These are phyloP conservation scores for Neosilurus mollespiculum DNA, from an alignment of 2,797 vertebrate genomes.

Conservation along the genomic window DNA sequence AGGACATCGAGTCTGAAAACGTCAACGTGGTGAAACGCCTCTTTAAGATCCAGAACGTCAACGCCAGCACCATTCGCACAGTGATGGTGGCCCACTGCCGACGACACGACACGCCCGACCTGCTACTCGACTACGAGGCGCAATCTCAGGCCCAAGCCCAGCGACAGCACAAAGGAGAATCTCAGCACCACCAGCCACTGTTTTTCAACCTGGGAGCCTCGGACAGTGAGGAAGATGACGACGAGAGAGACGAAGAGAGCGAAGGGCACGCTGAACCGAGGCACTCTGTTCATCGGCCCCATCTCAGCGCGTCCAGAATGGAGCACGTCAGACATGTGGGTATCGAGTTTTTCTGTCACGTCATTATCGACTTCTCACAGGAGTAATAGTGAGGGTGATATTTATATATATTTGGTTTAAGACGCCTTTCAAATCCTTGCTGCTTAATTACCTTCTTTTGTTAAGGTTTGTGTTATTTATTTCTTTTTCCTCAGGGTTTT, in stretches of 20 bases:
- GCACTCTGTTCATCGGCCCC: conserved; percentile 48
- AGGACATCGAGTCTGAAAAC: conserved; percentile 95
- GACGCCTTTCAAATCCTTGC: neutral
- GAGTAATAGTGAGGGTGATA: neutral
- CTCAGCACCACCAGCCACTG: conserved; percentile 66
- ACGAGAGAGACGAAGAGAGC: conserved; percentile 46
- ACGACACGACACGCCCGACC: conserved; percentile 84
- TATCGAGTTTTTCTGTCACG: neutral
- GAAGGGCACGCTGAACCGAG: conserved; percentile 48
- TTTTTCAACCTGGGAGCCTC: conserved; percentile 80
- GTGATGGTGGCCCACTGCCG: conserved; percentile 96
- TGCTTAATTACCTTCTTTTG: neutral
- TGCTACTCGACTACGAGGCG: conserved; percentile 82
- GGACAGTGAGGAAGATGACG: conserved; percentile 77
- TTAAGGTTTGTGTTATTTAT: neutral
- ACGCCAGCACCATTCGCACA: conserved; percentile 93
- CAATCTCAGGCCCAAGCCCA: conserved; percentile 64
- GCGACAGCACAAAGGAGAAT: conserved; percentile 53
- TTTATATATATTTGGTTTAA: neutral
- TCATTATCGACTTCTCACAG: neutral
- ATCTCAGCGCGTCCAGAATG: conserved; percentile 64
- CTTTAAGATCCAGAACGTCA: conserved; percentile 97
- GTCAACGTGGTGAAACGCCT: conserved; percentile 95
- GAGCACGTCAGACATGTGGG: conserved; percentile 71
- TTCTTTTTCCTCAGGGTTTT: conserved; percentile 56